These are phyloP conservation scores for Calameuta filiformis DNA, from an alignment of 2,888 invertebrate genomes.

Conservation along the genomic window DNA sequence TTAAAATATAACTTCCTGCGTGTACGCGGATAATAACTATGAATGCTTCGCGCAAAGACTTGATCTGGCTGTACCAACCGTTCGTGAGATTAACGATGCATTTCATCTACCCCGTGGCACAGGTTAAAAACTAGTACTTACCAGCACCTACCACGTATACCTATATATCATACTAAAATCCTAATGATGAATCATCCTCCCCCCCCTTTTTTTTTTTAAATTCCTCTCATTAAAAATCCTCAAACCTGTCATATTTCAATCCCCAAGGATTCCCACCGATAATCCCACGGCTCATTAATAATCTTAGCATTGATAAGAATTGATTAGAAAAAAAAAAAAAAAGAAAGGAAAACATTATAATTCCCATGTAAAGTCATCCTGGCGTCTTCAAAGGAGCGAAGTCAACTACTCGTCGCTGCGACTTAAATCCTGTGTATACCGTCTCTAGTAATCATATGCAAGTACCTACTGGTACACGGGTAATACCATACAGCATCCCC, in stretches of 20 bases:
- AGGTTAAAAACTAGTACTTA: neutral
- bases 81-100: constrained; percentile 37
- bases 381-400: neutral
- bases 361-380: neutral
- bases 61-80: neutral
- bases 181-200: neutral
- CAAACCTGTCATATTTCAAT: neutral
- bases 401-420: neutral
- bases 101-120: constrained; percentile 24
- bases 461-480: neutral
- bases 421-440: neutral
- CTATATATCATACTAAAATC: neutral
- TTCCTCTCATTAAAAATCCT: neutral
- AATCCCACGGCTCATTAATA: neutral
- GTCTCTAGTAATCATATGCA: neutral
- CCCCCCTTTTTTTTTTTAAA: neutral
- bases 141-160: neutral
- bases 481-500: neutral
- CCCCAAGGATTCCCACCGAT: neutral
- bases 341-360: neutral
- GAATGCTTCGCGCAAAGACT: constrained; percentile 30
- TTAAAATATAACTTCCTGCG: constrained; percentile 54
- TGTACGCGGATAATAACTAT: constrained; percentile 52
- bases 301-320: neutral
- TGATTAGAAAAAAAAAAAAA: neutral